These are phyloP conservation scores for Papilio protenor DNA, from an alignment of 2,888 invertebrate genomes.

Conservation along the genomic window DNA sequence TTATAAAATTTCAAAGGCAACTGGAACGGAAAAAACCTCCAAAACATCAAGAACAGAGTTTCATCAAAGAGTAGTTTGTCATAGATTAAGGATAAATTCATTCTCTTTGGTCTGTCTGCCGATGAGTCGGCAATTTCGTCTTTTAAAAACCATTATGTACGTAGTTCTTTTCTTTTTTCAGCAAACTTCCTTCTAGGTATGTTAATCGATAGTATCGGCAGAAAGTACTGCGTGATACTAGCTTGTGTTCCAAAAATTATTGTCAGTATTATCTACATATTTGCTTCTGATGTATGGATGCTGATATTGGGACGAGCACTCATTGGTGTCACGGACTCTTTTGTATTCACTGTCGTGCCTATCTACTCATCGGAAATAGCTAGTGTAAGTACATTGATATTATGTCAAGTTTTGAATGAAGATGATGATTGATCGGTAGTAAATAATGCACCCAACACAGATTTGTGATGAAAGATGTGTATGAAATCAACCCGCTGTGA, in stretches of 20 bases:
- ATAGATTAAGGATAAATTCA: too few relatives aligned
- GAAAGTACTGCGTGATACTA: conserved; percentile 47
- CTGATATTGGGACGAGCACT: conserved; percentile 51
- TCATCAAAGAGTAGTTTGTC: too few relatives aligned
- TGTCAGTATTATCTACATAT: conserved; percentile 48
- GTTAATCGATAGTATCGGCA: conserved; percentile 47
- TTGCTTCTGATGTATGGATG: conserved; percentile 55
- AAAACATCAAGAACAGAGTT: too few relatives aligned
- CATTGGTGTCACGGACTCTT: conserved; percentile 45
- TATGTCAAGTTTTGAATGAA: too few relatives aligned
- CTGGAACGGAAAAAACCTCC: too few relatives aligned
- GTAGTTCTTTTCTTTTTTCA: conserved; percentile 27
- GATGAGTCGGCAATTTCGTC: too few relatives aligned
- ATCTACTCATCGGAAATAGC: conserved; percentile 57
- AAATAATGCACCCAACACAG: too few relatives aligned
- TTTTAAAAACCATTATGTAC: neutral
- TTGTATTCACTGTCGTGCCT: conserved; percentile 49
- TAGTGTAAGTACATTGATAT: conserved; percentile 51
- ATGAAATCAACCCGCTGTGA: too few relatives aligned
- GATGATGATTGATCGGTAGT: too few relatives aligned
- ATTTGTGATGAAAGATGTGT: too few relatives aligned
- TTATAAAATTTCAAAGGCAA: too few relatives aligned
- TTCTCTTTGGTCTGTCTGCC: too few relatives aligned
- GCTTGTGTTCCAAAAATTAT: conserved; percentile 49
- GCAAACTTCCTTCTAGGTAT: conserved; percentile 41